Conservation (phyloP, 2,113 vertebrate genomes). For the Xerus inauris region DNA sequence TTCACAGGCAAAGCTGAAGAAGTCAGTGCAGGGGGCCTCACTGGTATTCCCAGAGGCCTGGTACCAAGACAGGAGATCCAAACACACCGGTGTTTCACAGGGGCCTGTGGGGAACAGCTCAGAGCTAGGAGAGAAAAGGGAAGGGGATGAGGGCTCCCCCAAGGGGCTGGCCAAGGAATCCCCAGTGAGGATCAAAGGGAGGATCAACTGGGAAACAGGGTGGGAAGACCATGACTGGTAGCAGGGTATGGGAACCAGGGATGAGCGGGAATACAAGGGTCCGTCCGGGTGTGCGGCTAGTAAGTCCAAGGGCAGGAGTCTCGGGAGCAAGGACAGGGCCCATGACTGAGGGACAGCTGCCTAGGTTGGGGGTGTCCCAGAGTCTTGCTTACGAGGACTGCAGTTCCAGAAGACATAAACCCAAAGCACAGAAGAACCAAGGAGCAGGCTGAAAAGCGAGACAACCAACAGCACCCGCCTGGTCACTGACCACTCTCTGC, state of each 20-base stretch:
- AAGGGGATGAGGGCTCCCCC: background rate
- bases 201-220: background rate
- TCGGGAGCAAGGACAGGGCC: background rate
- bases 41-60: slow-evolving; percentile 82
- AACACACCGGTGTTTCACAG: slow-evolving; percentile 72
- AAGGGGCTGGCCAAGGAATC: background rate
- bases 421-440: slow-evolving; percentile 50
- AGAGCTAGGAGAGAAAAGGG: background rate
- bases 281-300: too few relatives aligned
- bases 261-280: background rate
- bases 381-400: slow-evolving; percentile 66
- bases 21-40: slow-evolving; percentile 84
- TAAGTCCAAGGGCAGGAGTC: background rate
- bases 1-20: slow-evolving; percentile 85
- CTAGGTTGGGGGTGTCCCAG: too few relatives aligned
- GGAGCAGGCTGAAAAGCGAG: slow-evolving; percentile 49
- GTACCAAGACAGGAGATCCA: slow-evolving; percentile 71
- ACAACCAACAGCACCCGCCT: background rate
- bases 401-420: slow-evolving; percentile 68
- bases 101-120: slow-evolving; percentile 68
- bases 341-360: background rate
- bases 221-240: too few relatives aligned
- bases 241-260: rapidly evolving
- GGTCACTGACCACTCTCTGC: background rate
- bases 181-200: background rate